Conservation (phyloP, 2,888 invertebrate genomes). For the Ormyrus nitidulus region DNA sequence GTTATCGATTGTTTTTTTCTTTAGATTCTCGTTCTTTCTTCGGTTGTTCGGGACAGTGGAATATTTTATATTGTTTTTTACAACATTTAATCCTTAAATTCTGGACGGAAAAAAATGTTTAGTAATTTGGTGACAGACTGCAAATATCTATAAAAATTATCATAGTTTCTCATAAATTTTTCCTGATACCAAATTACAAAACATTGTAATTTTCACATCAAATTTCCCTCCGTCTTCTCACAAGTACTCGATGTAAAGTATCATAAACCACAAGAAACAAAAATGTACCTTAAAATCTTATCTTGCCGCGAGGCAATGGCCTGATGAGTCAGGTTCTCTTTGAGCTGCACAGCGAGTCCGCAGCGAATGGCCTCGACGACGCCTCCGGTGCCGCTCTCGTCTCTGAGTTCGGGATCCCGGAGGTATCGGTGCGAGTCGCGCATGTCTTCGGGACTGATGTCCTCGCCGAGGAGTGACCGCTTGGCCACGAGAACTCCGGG, state of each 20-base stretch:
- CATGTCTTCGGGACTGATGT: slow-evolving; percentile 69
- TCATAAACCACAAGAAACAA: background rate
- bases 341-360: slow-evolving; percentile 90
- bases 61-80: too few relatives aligned
- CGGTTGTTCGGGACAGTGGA: too few relatives aligned
- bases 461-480: slow-evolving; percentile 76
- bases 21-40: too few relatives aligned
- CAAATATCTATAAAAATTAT: too few relatives aligned
- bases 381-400: slow-evolving; percentile 87
- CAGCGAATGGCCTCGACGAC: slow-evolving; percentile 89
- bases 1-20: too few relatives aligned
- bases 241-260: background rate
- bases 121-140: too few relatives aligned
- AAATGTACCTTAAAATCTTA: slow-evolving; percentile 82
- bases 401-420: slow-evolving; percentile 80
- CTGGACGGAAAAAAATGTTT: too few relatives aligned
- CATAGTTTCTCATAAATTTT: too few relatives aligned
- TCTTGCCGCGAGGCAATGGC: slow-evolving; percentile 85
- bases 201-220: too few relatives aligned
- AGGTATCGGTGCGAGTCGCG: slow-evolving; percentile 72
- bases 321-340: slow-evolving; percentile 86
- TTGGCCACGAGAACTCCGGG: slow-evolving; percentile 82
- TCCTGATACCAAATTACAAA: too few relatives aligned
- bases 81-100: too few relatives aligned
- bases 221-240: too few relatives aligned